A percentile compares a stretch with the other conserved stretches of the same genome.
Conservation (phyloP, 2,888 invertebrate genomes). For the Ormia ochracea region DNA sequence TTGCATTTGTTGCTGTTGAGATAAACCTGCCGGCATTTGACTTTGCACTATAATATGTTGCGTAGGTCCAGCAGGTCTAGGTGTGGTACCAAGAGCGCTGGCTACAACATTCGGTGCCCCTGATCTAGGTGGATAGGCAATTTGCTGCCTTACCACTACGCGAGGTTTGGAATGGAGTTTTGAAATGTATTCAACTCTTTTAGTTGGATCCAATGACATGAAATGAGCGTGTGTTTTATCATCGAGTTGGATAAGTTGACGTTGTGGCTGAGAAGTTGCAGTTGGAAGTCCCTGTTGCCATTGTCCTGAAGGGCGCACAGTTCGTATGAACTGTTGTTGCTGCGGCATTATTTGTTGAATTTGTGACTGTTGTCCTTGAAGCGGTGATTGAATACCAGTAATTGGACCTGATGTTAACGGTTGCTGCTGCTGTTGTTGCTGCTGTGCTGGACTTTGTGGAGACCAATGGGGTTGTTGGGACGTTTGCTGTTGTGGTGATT, state of each 20-base stretch:
- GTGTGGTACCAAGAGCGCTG: constrained; percentile 77
- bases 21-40: constrained; percentile 82
- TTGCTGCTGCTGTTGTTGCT: constrained; percentile 66
- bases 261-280: constrained; percentile 75
- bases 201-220: constrained; percentile 88
- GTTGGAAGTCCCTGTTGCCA: constrained; percentile 72
- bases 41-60: constrained; percentile 83
- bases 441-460: constrained; percentile 73
- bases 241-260: constrained; percentile 88
- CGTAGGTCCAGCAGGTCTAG: constrained; percentile 76
- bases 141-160: constrained; percentile 79
- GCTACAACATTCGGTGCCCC: constrained; percentile 77
- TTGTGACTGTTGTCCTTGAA: constrained; percentile 63
- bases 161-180: constrained; percentile 83
- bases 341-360: constrained; percentile 63
- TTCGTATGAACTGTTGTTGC: constrained; percentile 77
- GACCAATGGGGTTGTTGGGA: constrained; percentile 77
- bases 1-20: constrained; percentile 82
- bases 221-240: constrained; percentile 89
- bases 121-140: constrained; percentile 75
- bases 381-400: constrained; percentile 68
- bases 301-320: constrained; percentile 69
- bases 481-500: constrained; percentile 71
- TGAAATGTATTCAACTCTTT: constrained; percentile 87
- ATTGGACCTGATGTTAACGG: constrained; percentile 67